Base-by-base conservation (phyloP, 2,113 vertebrate genomes). In the Erythrolamprus reginae region DNA sequence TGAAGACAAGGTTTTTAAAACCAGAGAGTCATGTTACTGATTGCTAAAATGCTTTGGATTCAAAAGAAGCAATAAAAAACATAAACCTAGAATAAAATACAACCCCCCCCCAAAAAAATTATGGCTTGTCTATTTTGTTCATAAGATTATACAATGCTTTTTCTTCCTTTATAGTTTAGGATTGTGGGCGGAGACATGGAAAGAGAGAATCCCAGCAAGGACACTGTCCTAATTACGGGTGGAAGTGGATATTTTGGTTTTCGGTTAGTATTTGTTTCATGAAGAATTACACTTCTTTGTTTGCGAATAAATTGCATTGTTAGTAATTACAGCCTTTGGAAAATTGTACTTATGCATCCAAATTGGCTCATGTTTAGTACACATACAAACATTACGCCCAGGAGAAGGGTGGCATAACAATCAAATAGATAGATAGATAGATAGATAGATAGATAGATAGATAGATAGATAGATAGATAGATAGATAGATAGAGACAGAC, bases 201-300 rank as follows among this genome's bases (percentile, higher is more conserved):
- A 7, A 26, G 61, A 84, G 89, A 21, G 86, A 90, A 52, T 0
- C 5, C 82, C 65, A 86, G 83, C 33, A 88, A 90, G 85, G 96
- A 96, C 91, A 96, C 89, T 0, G 97, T 97, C 42, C 96, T 99
- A 58, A 95, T 99, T 56, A 99, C 98, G 1, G 99, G 99, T 83
- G 99, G 99, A 94, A 97, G 97, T 87, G 99, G 99, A 33, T 99
- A 99, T 92, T 98, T 99, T 94, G 99, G 99, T 77, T 98, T 96
- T 96, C 98, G 99, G 99, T 99, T 96, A 97, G 98, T 97, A 65
- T n/a, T 65, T 65, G 61, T n/a, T 65, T 10, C 53, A 8, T 77
- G 87, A 61, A 89, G 28, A 4, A 17, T 24, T 89, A 47, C 0
- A 0, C 83, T 56, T 70, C 1, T 6, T 8, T 10, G 23, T 52